These are phyloP conservation scores for Leptoteleia sp. DNA, from an alignment of 1,140 invertebrate species.

Conservation along the genomic window DNA sequence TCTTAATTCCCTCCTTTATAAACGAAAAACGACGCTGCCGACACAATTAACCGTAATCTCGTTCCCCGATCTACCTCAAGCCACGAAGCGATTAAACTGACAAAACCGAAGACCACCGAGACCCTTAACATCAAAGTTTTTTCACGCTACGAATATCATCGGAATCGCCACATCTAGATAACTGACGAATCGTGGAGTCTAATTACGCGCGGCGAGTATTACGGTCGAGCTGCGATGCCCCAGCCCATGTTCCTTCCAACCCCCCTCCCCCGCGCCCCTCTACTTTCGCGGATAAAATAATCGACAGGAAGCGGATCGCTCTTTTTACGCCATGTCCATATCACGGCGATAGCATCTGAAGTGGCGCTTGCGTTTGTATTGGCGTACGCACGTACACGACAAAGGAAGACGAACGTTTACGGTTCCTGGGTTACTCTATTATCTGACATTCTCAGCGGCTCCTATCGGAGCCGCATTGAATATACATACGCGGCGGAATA, in stretches of 20 bases:
- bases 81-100: not conserved
- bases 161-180: slow-evolving; percentile 22
- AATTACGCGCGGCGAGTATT: slow-evolving; percentile 26
- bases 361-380: slow-evolving; percentile 50
- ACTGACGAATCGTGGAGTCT: slow-evolving; percentile 8
- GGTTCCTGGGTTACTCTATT: slow-evolving; percentile 58
- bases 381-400: slow-evolving; percentile 48
- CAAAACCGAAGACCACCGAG: not conserved
- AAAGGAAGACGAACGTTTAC: slow-evolving; percentile 61
- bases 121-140: slow-evolving; percentile 1
- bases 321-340: slow-evolving; percentile 63
- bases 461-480: slow-evolving; percentile 40
- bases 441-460: slow-evolving; percentile 54
- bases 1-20: too few relatives aligned
- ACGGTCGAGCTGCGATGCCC: slow-evolving; percentile 14
- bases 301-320: slow-evolving; percentile 59
- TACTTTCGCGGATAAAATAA: slow-evolving; percentile 58
- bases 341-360: slow-evolving; percentile 54
- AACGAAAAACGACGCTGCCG: too few relatives aligned
- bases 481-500: slow-evolving; percentile 58
- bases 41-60: too few relatives aligned
- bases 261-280: too few relatives aligned
- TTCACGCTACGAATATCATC: slow-evolving; percentile 6
- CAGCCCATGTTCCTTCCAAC: slow-evolving; percentile 27
- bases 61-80: too few relatives aligned